Evolutionary conservation across 2,888 invertebrate species (phyloP), one percentile per base, ranked within the genome.

Genomic region (Camptogramma bilineatum): DNA sequence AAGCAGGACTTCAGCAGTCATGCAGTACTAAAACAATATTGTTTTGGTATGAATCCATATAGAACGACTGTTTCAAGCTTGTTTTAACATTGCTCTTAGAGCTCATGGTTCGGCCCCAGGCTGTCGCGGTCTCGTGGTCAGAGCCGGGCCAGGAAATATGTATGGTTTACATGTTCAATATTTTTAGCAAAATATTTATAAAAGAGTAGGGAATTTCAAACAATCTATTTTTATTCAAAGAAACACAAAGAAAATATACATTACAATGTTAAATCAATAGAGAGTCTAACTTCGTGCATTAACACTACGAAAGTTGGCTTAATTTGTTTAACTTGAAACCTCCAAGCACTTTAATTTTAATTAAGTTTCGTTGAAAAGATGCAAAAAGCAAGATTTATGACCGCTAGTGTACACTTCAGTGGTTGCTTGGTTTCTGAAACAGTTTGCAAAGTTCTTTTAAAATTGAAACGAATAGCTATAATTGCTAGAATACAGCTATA

Each of bases 301-400:
- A 42, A 55, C 54, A 42, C 48, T 46, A 46, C 28, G 46, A 28
- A 47, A 55, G 46, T 55, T 46, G 10, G 18, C 16, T 54, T 47
- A 55, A 47, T 47, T 55, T 47, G 46, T 55, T 31, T 31, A 54
- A 54, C 46, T 31, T 55, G 46, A 55, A 54, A 55, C 28, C 54
- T 44, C 44, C 19, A n/a, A 52, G 31, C 55, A 47, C 55, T 55
- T 54, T 55, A 47, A 46, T 55, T 55, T 47, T 47, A 55, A 55
- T 55, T 55, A 44, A 52, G 42, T 52, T 58, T 51, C 28, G 9
- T 17, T 58, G 51, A 51, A 58, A 56, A 39, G 51, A 58, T 44
- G 51, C 58, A 58, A 58, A 44, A 44, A 58, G 51, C 51, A 52
- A 58, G 58, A 58, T 58, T 58, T 58, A 58, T 58, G 28, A 18